Base-by-base conservation (phyloP, 1,140 invertebrate species). In the Rhynchophorus ferrugineus region DNA sequence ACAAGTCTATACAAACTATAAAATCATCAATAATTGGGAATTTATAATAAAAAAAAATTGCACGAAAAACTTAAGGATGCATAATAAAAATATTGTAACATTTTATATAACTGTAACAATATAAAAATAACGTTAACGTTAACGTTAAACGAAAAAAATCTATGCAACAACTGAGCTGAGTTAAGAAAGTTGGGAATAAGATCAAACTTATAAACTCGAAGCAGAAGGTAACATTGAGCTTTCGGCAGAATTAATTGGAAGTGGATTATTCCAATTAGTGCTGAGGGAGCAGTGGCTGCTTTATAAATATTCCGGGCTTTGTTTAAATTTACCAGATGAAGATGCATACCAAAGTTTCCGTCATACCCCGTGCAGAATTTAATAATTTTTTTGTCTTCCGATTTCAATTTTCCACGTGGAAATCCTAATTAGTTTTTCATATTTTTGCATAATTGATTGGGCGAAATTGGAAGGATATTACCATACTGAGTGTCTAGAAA, bases 211-310 rank as follows among this genome's bases (percentile, higher is more conserved):
- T 44, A 48, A 57, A 52, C 49, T 47, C 24, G 17, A 37, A 49
- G 56, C 56, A 63, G 58, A 62, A 65, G 63, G 63, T 65, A 58
- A 58, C 58, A 59, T 59, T 57, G 60, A 61, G 62, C 61, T 61
- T 62, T 49, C 61, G 61, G 54, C 64, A 58, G 61, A 66, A 63
- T 66, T 64, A 66, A 66, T 66, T 66, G 64, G 59, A 61, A 64
- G 52, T 66, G 64, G 64, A 66, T 66, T 66, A 66, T 66, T 64
- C 64, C 64, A 66, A 66, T 66, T 66, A 66, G 62, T 63, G 63
- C 53, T 63, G 42, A 35, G 60, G 59, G 54, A 57, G 59, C 49
- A 55, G 54, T 56, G 56, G 60, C 54, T 57, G 51, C 57, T 63
- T 63, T 63, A 63, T 63, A 65, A 65, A 63, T 63, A 63, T 65